These are phyloP conservation scores for Molorchus minor DNA, from an alignment of 2,888 invertebrate genomes.

Conservation along the genomic window DNA sequence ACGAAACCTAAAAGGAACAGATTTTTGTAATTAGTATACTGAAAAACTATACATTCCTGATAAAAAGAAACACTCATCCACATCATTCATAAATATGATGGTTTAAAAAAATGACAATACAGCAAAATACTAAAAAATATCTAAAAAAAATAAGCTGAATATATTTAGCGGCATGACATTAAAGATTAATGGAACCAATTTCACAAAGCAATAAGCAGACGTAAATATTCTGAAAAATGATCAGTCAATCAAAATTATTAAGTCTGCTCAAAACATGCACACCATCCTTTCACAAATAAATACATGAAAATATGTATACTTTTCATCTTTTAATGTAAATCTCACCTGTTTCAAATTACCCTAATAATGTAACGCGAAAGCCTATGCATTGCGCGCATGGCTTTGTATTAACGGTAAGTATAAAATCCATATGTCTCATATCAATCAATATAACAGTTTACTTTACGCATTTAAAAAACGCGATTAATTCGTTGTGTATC, in stretches of 20 bases:
- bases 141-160: not conserved
- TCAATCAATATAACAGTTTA: constrained; percentile 34
- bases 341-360: constrained; percentile 62
- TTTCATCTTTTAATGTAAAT: constrained; percentile 44
- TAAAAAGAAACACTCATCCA: constrained; percentile 2
- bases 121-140: not conserved
- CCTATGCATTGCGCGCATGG: constrained; percentile 63
- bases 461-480: constrained; percentile 50
- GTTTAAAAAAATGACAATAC: not conserved
- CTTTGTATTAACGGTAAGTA: constrained; percentile 54
- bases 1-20: constrained; percentile 88
- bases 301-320: constrained; percentile 19
- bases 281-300: constrained; percentile 20
- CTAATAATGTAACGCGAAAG: constrained; percentile 61
- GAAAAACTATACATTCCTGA: no score
- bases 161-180: not conserved
- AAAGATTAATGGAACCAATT: constrained; percentile 3
- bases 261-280: constrained; percentile 19
- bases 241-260: constrained; percentile 3
- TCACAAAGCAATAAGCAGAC: constrained; percentile 8
- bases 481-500: constrained; percentile 49
- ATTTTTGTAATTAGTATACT: no score
- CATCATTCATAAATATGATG: constrained; percentile 3
- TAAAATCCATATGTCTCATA: constrained; percentile 49
- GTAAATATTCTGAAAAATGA: constrained; percentile 3